A percentile compares a stretch with the other conserved stretches of the same genome.
These are phyloP conservation scores for Tyria jacobaeae DNA, from an alignment of 2,888 invertebrate genomes.

Conservation along the genomic window DNA sequence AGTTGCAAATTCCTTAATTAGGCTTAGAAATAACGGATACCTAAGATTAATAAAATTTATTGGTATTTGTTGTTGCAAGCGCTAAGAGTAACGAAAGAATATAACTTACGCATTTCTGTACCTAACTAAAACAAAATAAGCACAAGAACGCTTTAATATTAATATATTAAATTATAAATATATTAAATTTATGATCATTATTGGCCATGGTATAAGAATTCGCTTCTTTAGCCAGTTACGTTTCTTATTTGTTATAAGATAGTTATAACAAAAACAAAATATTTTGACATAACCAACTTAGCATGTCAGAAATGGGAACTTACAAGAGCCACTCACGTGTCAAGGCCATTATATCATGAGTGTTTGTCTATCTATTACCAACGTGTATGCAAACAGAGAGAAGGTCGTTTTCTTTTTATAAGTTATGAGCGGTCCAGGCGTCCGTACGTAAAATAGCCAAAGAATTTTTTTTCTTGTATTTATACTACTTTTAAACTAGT, in stretches of 20 bases:
- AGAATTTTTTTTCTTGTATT: too few relatives aligned
- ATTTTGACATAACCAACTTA: not conserved
- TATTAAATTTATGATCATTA: not conserved
- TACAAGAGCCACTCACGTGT: constrained; percentile 2
- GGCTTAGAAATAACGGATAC: not conserved
- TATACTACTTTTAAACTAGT: too few relatives aligned
- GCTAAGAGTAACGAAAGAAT: too few relatives aligned
- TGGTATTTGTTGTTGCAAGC: too few relatives aligned
- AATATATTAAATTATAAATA: not conserved
- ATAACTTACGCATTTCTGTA: not conserved
- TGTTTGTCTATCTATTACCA: constrained; percentile 25
- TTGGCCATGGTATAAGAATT: not conserved
- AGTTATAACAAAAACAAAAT: not conserved
- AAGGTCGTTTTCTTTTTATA: constrained; percentile 41
- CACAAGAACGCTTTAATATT: not conserved
- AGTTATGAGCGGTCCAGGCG: not conserved
- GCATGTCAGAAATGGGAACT: not conserved
- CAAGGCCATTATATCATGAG: constrained; percentile 9
- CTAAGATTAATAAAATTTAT: too few relatives aligned
- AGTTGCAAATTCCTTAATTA: not conserved
- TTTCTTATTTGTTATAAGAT: not conserved
- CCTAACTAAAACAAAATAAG: not conserved
- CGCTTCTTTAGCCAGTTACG: too few relatives aligned
- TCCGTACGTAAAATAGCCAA: constrained; percentile 7
- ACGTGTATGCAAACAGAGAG: constrained; percentile 17